Evolutionary conservation across 2,113 vertebrate species (phyloP).

Genomic region (Bothrops jararaca): DNA sequence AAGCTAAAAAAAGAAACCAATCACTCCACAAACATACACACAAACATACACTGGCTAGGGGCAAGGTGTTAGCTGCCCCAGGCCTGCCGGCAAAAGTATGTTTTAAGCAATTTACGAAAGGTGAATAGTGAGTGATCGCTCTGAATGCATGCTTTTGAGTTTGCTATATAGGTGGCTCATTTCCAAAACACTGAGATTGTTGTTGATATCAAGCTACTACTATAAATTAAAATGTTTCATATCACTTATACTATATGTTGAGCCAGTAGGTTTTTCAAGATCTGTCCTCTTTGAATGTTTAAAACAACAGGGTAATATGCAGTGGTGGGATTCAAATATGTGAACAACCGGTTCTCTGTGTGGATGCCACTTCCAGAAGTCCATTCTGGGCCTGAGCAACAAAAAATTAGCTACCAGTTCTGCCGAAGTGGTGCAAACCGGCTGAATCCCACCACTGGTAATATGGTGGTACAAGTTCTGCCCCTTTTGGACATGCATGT

Average conservation of each 20-base stretch:
- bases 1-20: no score
- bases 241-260: background rate
- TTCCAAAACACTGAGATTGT: background rate
- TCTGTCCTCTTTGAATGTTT: background rate
- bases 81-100: no score
- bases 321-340: no score
- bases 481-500: background rate
- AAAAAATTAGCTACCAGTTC: no score
- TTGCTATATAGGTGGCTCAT: constrained; percentile 10
- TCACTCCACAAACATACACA: no score
- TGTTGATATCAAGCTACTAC: constrained; percentile 7
- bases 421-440: no score
- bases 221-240: constrained; percentile 8
- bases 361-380: no score
- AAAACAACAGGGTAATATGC: background rate
- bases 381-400: no score
- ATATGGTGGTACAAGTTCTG: background rate
- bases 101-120: no score
- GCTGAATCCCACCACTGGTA: background rate
- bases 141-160: constrained; percentile 16
- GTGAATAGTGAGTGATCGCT: background rate
- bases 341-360: no score
- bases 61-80: no score
- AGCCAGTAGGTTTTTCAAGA: background rate
- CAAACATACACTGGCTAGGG: no score